Base-by-base conservation (phyloP, 2,888 invertebrate genomes). In the Epirrhoe alternata region DNA sequence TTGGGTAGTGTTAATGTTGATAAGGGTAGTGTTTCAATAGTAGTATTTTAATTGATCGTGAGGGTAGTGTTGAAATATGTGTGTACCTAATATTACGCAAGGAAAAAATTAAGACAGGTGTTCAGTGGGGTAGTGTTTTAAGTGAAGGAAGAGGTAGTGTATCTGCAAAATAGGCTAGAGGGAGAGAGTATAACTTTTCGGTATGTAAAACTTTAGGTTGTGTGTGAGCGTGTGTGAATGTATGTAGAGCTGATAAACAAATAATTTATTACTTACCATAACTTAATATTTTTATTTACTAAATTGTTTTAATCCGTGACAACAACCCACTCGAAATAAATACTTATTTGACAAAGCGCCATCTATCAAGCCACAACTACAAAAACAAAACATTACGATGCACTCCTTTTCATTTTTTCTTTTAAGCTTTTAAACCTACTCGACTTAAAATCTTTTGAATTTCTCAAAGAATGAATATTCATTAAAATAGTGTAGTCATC, bases 401-500 rank as follows among this genome's bases (percentile, higher is more conserved):
- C 49, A 52, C 35, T 33, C 24, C 24, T 64, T 30, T 52, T 64
- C 49, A 42, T 38, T 31, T 5, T 56, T 49, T 66, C 54, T 53
- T 64, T 66, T 35, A 59, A 54, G 61, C 67, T 68, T 66, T 72
- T 74, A 73, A 76, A 78, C 74, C 71, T 73, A 70, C 71, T 72
- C 72, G 70, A 75, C 74, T 82, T 81, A 77, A 78, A 74, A 42
- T 69, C 62, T 74, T 66, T 61, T 58, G 71, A 70, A 69, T 73
- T 60, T 66, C 51, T 38, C 12, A 69, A 66, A 63, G 69, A 54
- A 61, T 71, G 66, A 53, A 71, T 69, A 71, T 88, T 87, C 84
- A 88, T 86, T 83, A 82, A 83, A 88, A 89, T 83, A 81, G 88
- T 84, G 75, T 78, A 90, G 88, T 92, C 91, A 92, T 88, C 81